Conservation (phyloP, 92 coral and sea anemone genomes). For the Epizoanthus rinbou region DNA sequence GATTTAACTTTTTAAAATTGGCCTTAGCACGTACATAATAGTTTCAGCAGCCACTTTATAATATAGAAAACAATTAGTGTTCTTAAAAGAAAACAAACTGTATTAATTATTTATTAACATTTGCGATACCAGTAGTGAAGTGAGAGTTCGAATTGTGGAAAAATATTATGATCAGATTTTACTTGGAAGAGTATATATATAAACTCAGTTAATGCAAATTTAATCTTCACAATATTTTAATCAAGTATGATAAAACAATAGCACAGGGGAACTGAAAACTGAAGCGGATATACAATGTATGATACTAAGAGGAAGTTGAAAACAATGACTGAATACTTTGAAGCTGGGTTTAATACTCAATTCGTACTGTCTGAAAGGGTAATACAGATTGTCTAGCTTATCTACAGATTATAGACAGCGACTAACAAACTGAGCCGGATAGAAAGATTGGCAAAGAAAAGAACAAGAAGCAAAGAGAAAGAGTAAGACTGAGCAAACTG, state of each 20-base stretch:
- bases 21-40: constrained; percentile 14
- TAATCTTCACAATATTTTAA: neutral
- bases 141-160: too few species aligned
- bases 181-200: neutral
- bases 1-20: neutral
- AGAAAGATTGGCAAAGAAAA: too few species aligned
- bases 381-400: neutral
- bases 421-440: too few species aligned
- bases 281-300: neutral
- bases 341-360: neutral
- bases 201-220: neutral
- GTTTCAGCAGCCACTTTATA: constrained; percentile 25
- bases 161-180: too few species aligned
- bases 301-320: neutral
- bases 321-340: neutral
- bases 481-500: too few species aligned
- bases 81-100: neutral
- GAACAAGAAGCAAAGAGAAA: too few species aligned
- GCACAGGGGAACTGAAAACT: neutral
- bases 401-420: neutral
- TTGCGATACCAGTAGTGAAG: neutral
- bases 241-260: neutral
- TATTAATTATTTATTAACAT: neutral
- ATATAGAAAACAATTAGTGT: neutral
- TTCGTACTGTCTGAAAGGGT: neutral